phyloP scores from a whole-genome alignment of 1,140 invertebrate species.

The Diabrotica undecimpunctata region DNA sequence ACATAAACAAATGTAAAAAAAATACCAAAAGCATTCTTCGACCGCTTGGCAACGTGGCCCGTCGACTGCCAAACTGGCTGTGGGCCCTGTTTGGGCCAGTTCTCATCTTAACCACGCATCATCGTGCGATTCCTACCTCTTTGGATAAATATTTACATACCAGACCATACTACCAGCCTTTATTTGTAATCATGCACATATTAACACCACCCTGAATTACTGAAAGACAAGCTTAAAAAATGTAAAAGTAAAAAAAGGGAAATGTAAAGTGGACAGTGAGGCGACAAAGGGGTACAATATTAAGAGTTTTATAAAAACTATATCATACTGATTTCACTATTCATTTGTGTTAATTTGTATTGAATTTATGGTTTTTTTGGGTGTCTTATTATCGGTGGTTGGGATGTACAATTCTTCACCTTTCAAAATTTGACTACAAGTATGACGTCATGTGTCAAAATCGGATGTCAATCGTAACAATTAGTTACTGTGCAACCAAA shows the following conservation, averaged over 20 bases:
- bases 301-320: not conserved
- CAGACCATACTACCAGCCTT: constrained; percentile 32
- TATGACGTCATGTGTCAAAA: too few relatives aligned
- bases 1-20: too few relatives aligned
- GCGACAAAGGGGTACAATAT: not conserved
- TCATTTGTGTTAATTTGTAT: not conserved
- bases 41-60: constrained; percentile 4
- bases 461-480: too few relatives aligned
- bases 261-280: not conserved
- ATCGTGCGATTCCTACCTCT: constrained; percentile 27
- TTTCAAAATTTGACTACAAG: too few relatives aligned
- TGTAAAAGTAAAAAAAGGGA: not conserved
- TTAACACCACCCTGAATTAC: constrained; percentile 26
- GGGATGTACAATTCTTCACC: too few relatives aligned
- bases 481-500: too few relatives aligned
- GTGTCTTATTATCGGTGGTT: too few relatives aligned
- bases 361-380: too few relatives aligned
- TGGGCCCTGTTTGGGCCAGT: constrained; percentile 6
- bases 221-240: constrained; percentile 4
- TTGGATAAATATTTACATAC: constrained; percentile 35
- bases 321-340: not conserved
- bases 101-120: constrained; percentile 7
- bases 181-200: constrained; percentile 34
- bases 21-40: not conserved
- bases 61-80: constrained; percentile 36